phyloP scores from a whole-genome alignment of 2,888 invertebrate genomes.

The Xanthia togata region DNA sequence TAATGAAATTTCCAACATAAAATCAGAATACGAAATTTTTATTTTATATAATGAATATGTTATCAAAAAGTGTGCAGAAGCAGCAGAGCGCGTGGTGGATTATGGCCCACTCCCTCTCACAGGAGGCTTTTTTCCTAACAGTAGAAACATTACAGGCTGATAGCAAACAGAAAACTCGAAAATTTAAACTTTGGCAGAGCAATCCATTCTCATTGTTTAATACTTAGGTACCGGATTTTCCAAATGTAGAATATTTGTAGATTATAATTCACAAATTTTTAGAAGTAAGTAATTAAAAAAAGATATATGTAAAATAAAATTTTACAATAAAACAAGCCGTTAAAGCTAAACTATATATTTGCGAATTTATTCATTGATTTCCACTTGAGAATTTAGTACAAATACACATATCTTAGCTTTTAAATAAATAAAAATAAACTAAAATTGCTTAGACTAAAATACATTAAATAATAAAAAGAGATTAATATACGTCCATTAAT shows the following conservation, averaged over 20 bases:
- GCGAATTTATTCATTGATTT: conserved; percentile 44
- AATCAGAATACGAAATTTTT: not conserved
- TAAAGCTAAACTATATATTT: conserved; percentile 37
- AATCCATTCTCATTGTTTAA: no score
- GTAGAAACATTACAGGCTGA: no score
- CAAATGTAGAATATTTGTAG: conserved; percentile 38
- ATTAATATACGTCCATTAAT: conserved; percentile 57
- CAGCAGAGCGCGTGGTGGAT: no score
- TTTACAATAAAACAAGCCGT: conserved; percentile 51
- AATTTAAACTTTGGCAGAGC: not conserved
- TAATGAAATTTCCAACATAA: not conserved
- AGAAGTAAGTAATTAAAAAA: conserved; percentile 45
- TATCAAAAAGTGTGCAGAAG: not conserved
- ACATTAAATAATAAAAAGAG: conserved; percentile 13
- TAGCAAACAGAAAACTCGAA: no score
- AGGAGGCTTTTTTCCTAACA: no score
- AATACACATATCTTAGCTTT: conserved; percentile 49
- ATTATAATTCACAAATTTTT: conserved; percentile 50
- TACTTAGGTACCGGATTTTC: conserved; percentile 20
- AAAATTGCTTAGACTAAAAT: conserved; percentile 39
- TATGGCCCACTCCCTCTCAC: no score
- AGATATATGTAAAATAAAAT: conserved; percentile 64
- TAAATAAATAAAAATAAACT: conserved; percentile 38
- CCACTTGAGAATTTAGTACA: conserved; percentile 61
- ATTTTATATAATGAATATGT: not conserved